Evolutionary conservation across 2,113 vertebrate genomes (phyloP).

Genomic region (Lanius collurio): DNA sequence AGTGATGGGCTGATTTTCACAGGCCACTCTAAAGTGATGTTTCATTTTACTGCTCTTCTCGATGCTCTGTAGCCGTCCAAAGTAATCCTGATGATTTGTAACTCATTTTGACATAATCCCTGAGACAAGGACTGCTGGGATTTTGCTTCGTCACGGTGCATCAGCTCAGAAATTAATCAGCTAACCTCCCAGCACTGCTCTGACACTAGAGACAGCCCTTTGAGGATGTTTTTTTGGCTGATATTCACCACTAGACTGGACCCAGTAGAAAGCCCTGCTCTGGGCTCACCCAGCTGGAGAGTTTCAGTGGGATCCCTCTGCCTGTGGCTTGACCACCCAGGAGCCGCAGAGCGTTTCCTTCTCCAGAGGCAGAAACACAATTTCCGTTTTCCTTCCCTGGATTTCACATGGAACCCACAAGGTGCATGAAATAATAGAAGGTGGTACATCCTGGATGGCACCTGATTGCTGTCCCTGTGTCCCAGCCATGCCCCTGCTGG

Average conservation of each 20-base stretch:
- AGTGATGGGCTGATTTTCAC: background rate
- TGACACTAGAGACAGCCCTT: background rate
- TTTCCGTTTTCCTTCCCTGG: background rate
- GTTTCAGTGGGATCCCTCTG: background rate
- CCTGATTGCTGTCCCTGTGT: background rate
- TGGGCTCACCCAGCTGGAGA: background rate
- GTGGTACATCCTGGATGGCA: background rate
- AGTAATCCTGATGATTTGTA: background rate
- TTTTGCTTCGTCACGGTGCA: background rate
- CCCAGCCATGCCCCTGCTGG: rapidly evolving
- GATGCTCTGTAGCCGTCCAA: no score
- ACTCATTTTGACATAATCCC: background rate
- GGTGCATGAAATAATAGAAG: rapidly evolving
- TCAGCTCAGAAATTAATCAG: background rate
- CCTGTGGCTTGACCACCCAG: background rate
- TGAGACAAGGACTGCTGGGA: rapidly evolving
- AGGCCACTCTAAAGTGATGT: background rate
- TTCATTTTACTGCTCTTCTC: background rate
- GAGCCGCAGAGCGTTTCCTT: rapidly evolving
- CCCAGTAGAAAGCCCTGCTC: rapidly evolving
- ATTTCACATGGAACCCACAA: background rate
- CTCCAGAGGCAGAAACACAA: background rate
- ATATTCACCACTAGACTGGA: background rate
- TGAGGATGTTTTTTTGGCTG: background rate
- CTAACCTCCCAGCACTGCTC: background rate